These are phyloP conservation scores for Poeciliopsis presidionis DNA, from an alignment of 2,797 vertebrate species.

Conservation along the genomic window DNA sequence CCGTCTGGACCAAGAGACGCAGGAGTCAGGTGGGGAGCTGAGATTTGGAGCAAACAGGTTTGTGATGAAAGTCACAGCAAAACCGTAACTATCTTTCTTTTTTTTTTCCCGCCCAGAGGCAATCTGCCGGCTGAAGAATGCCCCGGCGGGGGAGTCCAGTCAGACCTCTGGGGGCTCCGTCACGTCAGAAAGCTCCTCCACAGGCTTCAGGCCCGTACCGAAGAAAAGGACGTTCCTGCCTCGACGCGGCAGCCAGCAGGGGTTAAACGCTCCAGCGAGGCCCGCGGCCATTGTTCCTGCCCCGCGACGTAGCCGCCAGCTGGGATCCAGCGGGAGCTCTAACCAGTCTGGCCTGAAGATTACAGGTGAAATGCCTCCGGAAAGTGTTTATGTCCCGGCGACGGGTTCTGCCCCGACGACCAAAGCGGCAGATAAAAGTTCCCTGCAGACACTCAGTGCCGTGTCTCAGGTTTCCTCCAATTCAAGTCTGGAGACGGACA, in stretches of 20 bases:
- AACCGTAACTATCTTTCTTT: slow-evolving; percentile 27
- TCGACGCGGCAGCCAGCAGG: slow-evolving; percentile 57
- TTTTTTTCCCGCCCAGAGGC: slow-evolving; percentile 63
- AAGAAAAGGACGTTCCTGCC: slow-evolving; percentile 87
- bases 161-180: slow-evolving; percentile 58
- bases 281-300: slow-evolving; percentile 54
- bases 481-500: slow-evolving; percentile 75
- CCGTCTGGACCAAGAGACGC: slow-evolving; percentile 30
- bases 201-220: slow-evolving; percentile 83
- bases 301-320: slow-evolving; percentile 83
- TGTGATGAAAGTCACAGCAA: background rate
- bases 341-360: slow-evolving; percentile 80
- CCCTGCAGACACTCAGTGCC: slow-evolving; percentile 23
- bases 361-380: slow-evolving; percentile 41
- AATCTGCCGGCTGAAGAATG: slow-evolving; percentile 62
- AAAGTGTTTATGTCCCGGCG: slow-evolving; percentile 23
- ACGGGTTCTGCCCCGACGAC: slow-evolving; percentile 16
- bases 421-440: slow-evolving; percentile 20
- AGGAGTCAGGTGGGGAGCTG: slow-evolving; percentile 57
- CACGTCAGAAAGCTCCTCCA: slow-evolving; percentile 62
- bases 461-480: slow-evolving; percentile 49
- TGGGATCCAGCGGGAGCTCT: slow-evolving; percentile 83
- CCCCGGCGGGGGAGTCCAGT: slow-evolving; percentile 49
- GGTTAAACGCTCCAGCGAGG: slow-evolving; percentile 35
- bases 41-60: slow-evolving; percentile 4